Base-by-base conservation (phyloP, 37 sponge, comb jelly and placozoan species). In the Cliona cf. orientalis region DNA sequence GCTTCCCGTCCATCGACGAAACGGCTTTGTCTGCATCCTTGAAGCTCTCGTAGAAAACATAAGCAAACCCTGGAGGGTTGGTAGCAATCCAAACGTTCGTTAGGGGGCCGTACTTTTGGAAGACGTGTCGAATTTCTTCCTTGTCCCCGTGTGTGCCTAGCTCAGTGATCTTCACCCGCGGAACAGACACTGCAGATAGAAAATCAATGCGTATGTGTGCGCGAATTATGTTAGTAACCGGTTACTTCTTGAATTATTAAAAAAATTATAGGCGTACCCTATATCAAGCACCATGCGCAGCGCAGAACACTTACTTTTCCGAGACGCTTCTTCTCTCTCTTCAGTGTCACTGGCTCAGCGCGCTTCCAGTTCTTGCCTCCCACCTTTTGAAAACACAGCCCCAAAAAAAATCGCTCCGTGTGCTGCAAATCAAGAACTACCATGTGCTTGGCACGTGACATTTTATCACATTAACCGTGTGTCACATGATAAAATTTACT, bases 1-100 rank as follows among this genome's bases (percentile, higher is more conserved):
- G 44, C 41, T 42, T 69, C 0, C 89, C 95, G 61, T 95, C 56
- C 23, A 82, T 42, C 2, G 42, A 60, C 19, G 53, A 17, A 25
- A 95, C 95, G 0, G 95, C 95, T 59, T 80, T 79, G 58, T 80
- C 79, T 0, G 95, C 95, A 33, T 95, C 95, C 38, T 87, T 71
- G 66, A 81, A 70, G 5, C 55, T 76, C 35, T 84, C 33, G 62
- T 82, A 91, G 72, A 87, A 89, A 9, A 95, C 89, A 61, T 90
- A 95, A 57, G 95, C 95, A 81, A 95, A 95, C 11, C 95, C 95
- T 4, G 95, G 95, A 6, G 95, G 95, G 46, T 95, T 87, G 64
- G 75, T 56, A 11, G 95, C 95, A 55, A 95, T 80, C 95, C 95
- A 95, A 9, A 95, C 92, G 58, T 91, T 82, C 19, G 66, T 69